These are phyloP conservation scores for Cataglyphis altisquamis DNA, from an alignment of 2,888 invertebrate species.

Conservation along the genomic window DNA sequence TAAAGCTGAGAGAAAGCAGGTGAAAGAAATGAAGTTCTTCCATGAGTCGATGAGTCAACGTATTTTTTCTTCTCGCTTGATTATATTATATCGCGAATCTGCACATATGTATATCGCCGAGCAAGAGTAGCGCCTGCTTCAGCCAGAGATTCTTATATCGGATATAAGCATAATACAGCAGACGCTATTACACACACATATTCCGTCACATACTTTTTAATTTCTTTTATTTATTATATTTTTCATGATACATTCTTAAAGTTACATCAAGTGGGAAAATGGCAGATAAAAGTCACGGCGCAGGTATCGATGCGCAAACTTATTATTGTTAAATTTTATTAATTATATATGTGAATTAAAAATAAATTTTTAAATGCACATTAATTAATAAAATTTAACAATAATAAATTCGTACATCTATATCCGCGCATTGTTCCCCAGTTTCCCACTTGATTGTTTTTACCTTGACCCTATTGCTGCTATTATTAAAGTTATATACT, in stretches of 20 bases:
- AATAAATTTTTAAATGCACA: too few relatives aligned
- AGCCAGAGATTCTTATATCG: not conserved
- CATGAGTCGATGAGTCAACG: not conserved
- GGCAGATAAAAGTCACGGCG: too few relatives aligned
- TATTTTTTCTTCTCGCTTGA: constrained; percentile 17
- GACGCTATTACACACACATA: not conserved
- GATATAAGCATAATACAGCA: not conserved
- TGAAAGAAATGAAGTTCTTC: constrained; percentile 42
- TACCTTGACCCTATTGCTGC: too few relatives aligned
- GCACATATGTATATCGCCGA: not conserved
- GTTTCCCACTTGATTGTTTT: too few relatives aligned
- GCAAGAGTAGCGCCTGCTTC: not conserved
- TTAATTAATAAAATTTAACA: too few relatives aligned
- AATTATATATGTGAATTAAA: too few relatives aligned
- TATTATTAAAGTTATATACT: not conserved
- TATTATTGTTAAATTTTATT: too few relatives aligned
- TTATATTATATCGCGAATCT: not conserved
- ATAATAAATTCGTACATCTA: too few relatives aligned
- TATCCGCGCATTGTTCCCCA: too few relatives aligned
- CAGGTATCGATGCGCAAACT: too few relatives aligned
- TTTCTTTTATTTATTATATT: not conserved
- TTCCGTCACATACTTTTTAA: not conserved
- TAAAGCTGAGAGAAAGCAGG: constrained; percentile 43
- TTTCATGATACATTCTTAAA: not conserved
- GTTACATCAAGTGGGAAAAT: too few relatives aligned